Evolutionary conservation across 2,797 vertebrate genomes (phyloP).

Genomic region (Serranus cabrilla): DNA sequence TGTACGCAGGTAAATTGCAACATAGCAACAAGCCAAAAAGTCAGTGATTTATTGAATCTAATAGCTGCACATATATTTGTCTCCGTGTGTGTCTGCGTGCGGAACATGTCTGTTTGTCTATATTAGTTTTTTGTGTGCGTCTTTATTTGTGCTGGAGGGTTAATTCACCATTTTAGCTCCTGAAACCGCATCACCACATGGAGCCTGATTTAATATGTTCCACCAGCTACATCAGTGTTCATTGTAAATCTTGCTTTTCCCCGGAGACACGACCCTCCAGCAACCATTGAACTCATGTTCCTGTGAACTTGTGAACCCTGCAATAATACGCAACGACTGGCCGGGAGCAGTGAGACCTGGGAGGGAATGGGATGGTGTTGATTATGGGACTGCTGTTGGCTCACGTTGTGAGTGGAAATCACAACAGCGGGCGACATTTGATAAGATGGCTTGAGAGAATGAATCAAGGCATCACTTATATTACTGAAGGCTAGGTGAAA

Average conservation of each 20-base stretch:
- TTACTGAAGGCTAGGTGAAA: neutral
- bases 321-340: conserved; percentile 39
- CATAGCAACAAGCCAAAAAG: conserved; percentile 22
- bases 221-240: conserved; percentile 40
- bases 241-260: conserved; percentile 46
- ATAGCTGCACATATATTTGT: conserved; percentile 27
- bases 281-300: conserved; percentile 54
- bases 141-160: conserved; percentile 26
- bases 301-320: conserved; percentile 74
- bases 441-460: conserved; percentile 24
- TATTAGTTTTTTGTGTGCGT: conserved; percentile 28
- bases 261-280: conserved; percentile 51
- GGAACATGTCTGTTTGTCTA: conserved; percentile 16
- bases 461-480: conserved; percentile 6
- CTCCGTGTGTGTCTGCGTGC: conserved; percentile 9
- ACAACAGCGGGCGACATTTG: conserved; percentile 6
- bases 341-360: conserved; percentile 20
- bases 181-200: conserved; percentile 51
- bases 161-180: conserved; percentile 48
- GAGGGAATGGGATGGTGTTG: conserved; percentile 22
- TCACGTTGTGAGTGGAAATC: conserved; percentile 44
- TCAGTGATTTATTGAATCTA: conserved; percentile 50
- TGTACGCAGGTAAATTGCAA: conserved; percentile 23
- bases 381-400: conserved; percentile 25
- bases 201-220: conserved; percentile 67